Conservation (phyloP, 1,140 invertebrate species). For the Lanistes nyassanus region DNA sequence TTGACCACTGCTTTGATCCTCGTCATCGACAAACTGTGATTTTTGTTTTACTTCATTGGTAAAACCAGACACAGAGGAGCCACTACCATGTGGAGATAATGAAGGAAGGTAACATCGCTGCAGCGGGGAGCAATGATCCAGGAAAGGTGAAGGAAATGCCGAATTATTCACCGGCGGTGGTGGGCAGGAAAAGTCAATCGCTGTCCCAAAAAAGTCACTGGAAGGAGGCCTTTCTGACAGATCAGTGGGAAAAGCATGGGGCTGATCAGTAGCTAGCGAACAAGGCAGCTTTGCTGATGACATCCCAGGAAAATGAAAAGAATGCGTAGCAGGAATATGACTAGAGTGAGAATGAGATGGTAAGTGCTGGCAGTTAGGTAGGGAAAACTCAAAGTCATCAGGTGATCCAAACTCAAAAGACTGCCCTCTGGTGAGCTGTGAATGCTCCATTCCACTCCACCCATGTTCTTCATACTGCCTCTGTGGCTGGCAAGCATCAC, state of each 20-base stretch:
- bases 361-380: conserved; percentile 24
- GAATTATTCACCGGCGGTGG: conserved; percentile 2
- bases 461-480: too few species aligned
- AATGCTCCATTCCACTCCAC: too few species aligned
- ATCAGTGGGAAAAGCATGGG: conserved; percentile 6
- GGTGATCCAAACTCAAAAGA: conserved; percentile 15
- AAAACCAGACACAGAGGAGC: too few species aligned
- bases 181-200: conserved; percentile 16
- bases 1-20: too few species aligned
- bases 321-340: conserved; percentile 21
- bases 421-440: too few species aligned
- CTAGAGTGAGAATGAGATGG: background rate
- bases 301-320: conserved; percentile 6
- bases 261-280: background rate
- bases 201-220: background rate
- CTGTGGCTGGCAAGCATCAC: too few species aligned
- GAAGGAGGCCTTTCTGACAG: background rate
- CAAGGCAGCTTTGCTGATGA: conserved; percentile 4
- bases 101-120: too few species aligned
- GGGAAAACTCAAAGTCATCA: conserved; percentile 2
- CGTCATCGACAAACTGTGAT: too few species aligned
- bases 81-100: too few species aligned
- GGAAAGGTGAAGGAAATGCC: too few species aligned
- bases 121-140: too few species aligned
- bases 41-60: too few species aligned